Conservation (phyloP, 2,888 invertebrate species). For the Eristalis pertinax region DNA sequence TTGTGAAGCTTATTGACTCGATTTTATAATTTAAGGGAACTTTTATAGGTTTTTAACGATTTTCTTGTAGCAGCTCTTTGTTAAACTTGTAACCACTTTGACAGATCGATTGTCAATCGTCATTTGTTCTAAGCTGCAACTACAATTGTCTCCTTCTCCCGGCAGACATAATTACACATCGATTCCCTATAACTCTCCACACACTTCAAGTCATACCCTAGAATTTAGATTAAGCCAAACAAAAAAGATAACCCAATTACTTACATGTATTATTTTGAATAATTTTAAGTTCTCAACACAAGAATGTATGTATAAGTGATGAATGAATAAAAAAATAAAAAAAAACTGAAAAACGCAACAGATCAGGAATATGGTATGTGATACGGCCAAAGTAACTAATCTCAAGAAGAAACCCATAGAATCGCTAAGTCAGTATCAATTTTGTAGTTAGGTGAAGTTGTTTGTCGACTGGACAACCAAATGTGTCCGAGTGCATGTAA, state of each 20-base stretch:
- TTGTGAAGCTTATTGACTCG: no score
- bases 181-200: not conserved
- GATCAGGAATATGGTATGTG: constrained; percentile 60
- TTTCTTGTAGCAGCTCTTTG: no score
- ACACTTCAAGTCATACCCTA: not conserved
- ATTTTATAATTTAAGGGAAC: no score
- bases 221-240: not conserved
- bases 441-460: not conserved
- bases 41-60: no score
- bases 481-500: not conserved
- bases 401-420: not conserved
- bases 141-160: no score
- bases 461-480: not conserved
- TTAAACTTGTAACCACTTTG: no score
- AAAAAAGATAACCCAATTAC: no score
- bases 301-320: not conserved
- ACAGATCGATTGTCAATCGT: no score
- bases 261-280: no score
- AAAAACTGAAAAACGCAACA: constrained; percentile 8
- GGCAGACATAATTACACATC: no score
- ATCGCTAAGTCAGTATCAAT: not conserved
- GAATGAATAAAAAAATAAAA: not conserved
- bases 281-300: no score
- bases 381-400: constrained; percentile 43
- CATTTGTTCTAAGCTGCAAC: no score